Base-by-base conservation (phyloP, 1,140 invertebrate genomes). In the Polypedilum vanderplanki region DNA sequence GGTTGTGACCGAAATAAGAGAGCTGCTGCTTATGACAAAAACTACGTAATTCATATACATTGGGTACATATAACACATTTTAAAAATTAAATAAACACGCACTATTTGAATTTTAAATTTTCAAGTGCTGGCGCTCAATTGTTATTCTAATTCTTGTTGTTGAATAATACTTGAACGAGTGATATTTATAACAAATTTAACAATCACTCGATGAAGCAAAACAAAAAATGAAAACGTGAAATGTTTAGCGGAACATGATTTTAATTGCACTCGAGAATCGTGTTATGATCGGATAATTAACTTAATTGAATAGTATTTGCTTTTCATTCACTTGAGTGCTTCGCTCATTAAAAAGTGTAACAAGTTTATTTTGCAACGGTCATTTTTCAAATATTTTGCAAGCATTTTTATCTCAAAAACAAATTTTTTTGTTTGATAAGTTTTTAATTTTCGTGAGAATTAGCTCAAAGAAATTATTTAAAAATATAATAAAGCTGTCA, bases 131-230 rank as follows among this genome's bases (percentile, higher is more conserved):
- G 65, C 65, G 65, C 65, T 70, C 17, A 20, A 70, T 70, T 70
- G 65, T 70, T 70, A 70, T 70, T 70, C 65, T 70, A 70, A 70
- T 70, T 70, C 20, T 20, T 70, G 17, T 57, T 57, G 10, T 70
- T 70, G 17, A 70, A 70, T 70, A 18, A 20, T 70, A 70, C 20
- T 70, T 70, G n/a, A 22, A 70, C 24, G 65, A 70, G 65, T 70
- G 65, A 70, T 70, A 70, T 70, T 70, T 70, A 70, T 22, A 70
- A 70, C 65, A 70, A n/a, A 20, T 70, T 57, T 57, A 57, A 70
- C 65, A 70, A 70, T 70, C 65, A 70, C 46, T 70, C 65, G 17
- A 20, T 70, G 65, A 70, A 70, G 65, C 65, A 57, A 57, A 57
- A 57, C 46, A 57, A 57, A 57, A n/a, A 57, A n/a, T 57, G 46